phyloP scores from a whole-genome alignment of 2,797 vertebrate species.

The Poeciliopsis presidionis region DNA sequence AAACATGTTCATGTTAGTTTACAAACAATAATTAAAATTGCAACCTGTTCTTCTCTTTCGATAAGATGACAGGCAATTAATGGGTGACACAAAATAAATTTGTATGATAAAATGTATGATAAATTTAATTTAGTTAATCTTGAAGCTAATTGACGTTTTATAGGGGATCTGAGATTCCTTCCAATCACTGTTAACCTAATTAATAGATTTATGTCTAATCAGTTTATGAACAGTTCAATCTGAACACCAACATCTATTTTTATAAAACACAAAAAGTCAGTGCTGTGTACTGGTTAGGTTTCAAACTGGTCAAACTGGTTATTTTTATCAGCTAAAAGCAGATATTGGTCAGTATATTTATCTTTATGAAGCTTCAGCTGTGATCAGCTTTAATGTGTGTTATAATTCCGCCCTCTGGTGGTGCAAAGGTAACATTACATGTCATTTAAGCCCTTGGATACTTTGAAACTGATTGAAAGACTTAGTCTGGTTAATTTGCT shows the following conservation, averaged over 20 bases:
- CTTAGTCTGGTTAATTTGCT: background rate
- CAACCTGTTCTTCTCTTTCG: background rate
- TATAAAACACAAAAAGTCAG: background rate
- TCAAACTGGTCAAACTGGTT: background rate
- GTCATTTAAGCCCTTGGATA: background rate
- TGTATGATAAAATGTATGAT: too few species aligned
- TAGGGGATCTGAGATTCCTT: slow-evolving; percentile 36
- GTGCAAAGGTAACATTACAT: slow-evolving; percentile 2
- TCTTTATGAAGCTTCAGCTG: background rate
- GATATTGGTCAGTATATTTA: background rate
- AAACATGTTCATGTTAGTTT: too few species aligned
- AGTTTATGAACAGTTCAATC: slow-evolving; percentile 44
- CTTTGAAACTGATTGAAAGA: background rate
- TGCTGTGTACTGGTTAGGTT: background rate
- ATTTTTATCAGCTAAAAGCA: slow-evolving; percentile 1
- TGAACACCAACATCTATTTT: slow-evolving; percentile 46
- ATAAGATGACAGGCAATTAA: background rate
- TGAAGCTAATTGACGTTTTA: slow-evolving; percentile 12
- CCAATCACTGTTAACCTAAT: slow-evolving; percentile 63
- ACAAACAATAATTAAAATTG: background rate
- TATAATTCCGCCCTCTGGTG: slow-evolving; percentile 57
- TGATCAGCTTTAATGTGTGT: background rate
- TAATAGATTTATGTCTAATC: slow-evolving; percentile 61
- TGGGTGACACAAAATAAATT: background rate
- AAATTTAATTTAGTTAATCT: background rate